These are phyloP conservation scores for Drosophila mercatorum DNA, from an alignment of 2,888 invertebrate genomes.

Conservation along the genomic window DNA sequence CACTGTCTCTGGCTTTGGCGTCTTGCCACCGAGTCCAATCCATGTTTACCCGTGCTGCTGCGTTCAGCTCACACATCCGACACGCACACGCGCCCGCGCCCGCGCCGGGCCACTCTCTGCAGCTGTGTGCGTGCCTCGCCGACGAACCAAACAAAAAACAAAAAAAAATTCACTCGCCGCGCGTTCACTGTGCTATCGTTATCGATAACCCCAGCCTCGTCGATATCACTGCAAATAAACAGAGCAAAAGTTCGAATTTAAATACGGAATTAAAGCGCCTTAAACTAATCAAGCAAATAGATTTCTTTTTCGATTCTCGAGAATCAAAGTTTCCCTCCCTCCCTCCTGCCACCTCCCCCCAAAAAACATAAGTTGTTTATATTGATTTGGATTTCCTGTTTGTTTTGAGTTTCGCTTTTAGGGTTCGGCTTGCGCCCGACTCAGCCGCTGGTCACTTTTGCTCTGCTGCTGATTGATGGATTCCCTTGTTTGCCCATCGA, in stretches of 20 bases:
- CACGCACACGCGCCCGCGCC: slow-evolving; percentile 68
- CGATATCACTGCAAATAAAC: slow-evolving; percentile 39
- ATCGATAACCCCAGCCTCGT: slow-evolving; percentile 1
- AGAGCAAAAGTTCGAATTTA: background rate
- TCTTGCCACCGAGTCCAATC: slow-evolving; percentile 84
- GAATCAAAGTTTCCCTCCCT: background rate
- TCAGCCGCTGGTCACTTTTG: slow-evolving; percentile 71
- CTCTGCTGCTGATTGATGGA: slow-evolving; percentile 72
- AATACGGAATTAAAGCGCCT: background rate
- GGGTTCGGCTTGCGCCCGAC: background rate
- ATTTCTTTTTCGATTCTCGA: background rate
- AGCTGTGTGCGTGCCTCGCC: slow-evolving; percentile 14
- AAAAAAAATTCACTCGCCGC: slow-evolving; percentile 47
- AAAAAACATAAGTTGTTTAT: slow-evolving; percentile 1
- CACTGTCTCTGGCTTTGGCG: slow-evolving; percentile 78
- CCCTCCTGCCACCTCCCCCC: too few species aligned
- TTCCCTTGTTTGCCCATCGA: slow-evolving; percentile 72
- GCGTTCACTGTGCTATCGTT: slow-evolving; percentile 43
- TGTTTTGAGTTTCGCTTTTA: slow-evolving; percentile 6
- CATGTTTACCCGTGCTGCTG: slow-evolving; percentile 76
- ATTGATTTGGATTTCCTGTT: slow-evolving; percentile 3
- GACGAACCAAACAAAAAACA: slow-evolving; percentile 50
- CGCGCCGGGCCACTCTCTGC: slow-evolving; percentile 58
- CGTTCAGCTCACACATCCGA: slow-evolving; percentile 46
- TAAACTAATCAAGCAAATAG: background rate